A percentile compares a stretch with the other conserved stretches of the same genome.
phyloP scores from a whole-genome alignment of 1,140 invertebrate species.

The Augochlora pura region DNA sequence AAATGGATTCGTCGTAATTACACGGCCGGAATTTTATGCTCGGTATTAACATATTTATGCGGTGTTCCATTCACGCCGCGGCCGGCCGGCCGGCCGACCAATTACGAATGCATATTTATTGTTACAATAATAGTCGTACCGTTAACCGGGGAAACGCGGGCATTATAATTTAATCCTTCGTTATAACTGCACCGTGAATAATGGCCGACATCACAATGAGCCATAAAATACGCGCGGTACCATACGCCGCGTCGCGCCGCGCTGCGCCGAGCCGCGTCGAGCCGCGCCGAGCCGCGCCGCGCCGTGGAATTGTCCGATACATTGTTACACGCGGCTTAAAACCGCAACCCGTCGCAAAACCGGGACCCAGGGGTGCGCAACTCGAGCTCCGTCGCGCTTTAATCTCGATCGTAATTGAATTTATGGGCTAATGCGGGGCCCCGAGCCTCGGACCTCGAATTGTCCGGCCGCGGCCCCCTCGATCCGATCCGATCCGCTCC shows the following conservation, averaged over 20 bases:
- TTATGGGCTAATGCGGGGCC: slow-evolving; percentile 29
- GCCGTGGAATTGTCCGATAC: slow-evolving; percentile 39
- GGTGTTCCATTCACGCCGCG: slow-evolving; percentile 27
- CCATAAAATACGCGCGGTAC: slow-evolving; percentile 39
- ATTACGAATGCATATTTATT: slow-evolving; percentile 50
- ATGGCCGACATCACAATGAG: slow-evolving; percentile 49
- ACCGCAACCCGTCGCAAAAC: neutral
- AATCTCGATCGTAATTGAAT: slow-evolving; percentile 45
- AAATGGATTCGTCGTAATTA: slow-evolving; percentile 30
- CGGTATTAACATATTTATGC: slow-evolving; percentile 38
- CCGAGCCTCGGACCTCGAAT: too few species aligned
- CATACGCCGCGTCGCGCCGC: slow-evolving; percentile 8
- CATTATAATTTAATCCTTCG: slow-evolving; percentile 52
- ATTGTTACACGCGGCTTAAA: slow-evolving; percentile 31
- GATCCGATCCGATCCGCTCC: neutral
- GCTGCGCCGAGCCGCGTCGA: too few species aligned
- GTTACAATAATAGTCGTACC: slow-evolving; percentile 47
- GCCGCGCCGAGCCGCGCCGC: neutral
- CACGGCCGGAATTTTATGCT: slow-evolving; percentile 8
- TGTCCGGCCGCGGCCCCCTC: neutral
- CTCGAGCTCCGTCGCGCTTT: slow-evolving; percentile 13
- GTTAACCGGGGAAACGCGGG: slow-evolving; percentile 31
- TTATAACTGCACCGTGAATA: slow-evolving; percentile 49
- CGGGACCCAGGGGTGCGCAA: neutral
- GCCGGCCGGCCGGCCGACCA: neutral